Conservation (phyloP, 2,888 invertebrate genomes). For the Agonopterix heracliana region DNA sequence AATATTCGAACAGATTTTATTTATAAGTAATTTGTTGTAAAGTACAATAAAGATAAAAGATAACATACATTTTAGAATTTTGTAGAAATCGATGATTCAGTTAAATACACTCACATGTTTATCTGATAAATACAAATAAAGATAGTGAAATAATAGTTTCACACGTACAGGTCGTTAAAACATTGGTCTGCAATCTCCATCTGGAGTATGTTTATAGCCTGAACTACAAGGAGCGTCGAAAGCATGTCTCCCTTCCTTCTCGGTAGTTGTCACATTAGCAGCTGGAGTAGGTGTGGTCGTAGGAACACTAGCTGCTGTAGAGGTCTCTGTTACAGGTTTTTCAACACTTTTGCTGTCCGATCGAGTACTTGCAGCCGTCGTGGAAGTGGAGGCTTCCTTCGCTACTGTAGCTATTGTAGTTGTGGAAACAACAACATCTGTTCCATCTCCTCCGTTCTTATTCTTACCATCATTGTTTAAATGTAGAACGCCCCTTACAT, state of each 20-base stretch:
- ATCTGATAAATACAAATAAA: too few relatives aligned
- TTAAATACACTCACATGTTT: too few relatives aligned
- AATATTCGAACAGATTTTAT: too few relatives aligned
- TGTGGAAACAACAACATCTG: neutral
- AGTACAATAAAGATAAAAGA: too few relatives aligned
- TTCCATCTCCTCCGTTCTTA: constrained; percentile 1
- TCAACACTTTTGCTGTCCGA: neutral
- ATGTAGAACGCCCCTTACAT: constrained; percentile 25
- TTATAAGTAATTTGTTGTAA: too few relatives aligned
- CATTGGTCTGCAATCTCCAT: constrained; percentile 53
- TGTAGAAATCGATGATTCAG: too few relatives aligned
- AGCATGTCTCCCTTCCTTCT: constrained; percentile 46
- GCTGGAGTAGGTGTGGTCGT: constrained; percentile 10
- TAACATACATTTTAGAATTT: too few relatives aligned
- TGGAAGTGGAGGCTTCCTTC: neutral
- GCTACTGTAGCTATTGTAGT: neutral
- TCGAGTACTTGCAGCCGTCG: neutral
- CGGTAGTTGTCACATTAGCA: constrained; percentile 13
- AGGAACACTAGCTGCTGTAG: constrained; percentile 11
- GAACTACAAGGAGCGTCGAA: constrained; percentile 42
- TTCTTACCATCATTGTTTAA: constrained; percentile 16
- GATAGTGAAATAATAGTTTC: too few relatives aligned
- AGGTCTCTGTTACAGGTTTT: constrained; percentile 8
- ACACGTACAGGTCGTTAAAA: constrained; percentile 14
- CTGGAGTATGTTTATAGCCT: constrained; percentile 45